Conservation (phyloP, 1,140 invertebrate genomes). For the Zophobas atratus region DNA sequence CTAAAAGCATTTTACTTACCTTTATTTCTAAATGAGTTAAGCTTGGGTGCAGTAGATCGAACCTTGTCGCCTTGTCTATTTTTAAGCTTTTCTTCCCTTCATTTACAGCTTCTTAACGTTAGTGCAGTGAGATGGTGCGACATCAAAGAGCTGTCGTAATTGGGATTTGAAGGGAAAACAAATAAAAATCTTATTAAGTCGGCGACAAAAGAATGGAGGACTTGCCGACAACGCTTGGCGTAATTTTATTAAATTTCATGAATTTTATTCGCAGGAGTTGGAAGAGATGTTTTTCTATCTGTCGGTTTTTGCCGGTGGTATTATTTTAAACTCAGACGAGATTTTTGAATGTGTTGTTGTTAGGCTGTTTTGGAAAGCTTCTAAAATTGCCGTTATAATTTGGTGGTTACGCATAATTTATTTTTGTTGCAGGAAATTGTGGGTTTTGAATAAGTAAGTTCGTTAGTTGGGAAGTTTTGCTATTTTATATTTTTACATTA, state of each 20-base stretch:
- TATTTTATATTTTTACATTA: no score
- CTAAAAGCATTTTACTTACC: conserved; percentile 2
- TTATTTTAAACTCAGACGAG: neutral
- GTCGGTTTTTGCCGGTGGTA: neutral
- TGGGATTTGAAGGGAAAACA: conserved; percentile 35
- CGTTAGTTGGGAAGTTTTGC: no score
- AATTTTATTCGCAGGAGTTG: conserved; percentile 15
- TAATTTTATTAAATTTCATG: conserved; percentile 42
- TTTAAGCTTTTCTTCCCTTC: conserved; percentile 2
- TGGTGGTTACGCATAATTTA: no score
- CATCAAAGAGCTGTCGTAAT: conserved; percentile 32
- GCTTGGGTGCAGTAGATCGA: neutral
- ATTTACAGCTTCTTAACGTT: conserved; percentile 3
- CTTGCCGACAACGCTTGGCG: conserved; percentile 15
- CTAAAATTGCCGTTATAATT: no score
- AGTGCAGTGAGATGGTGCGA: conserved; percentile 10
- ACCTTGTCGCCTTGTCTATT: neutral
- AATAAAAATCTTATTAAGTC: conserved; percentile 38
- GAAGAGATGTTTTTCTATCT: conserved; percentile 3
- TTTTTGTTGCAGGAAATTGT: no score
- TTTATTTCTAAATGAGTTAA: conserved; percentile 6
- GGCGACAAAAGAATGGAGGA: conserved; percentile 23
- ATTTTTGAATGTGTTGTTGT: neutral
- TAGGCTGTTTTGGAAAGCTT: neutral
- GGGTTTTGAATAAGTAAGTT: no score